Base-by-base conservation (phyloP, 1,140 invertebrate genomes). In the Rhopalosiphum padi region DNA sequence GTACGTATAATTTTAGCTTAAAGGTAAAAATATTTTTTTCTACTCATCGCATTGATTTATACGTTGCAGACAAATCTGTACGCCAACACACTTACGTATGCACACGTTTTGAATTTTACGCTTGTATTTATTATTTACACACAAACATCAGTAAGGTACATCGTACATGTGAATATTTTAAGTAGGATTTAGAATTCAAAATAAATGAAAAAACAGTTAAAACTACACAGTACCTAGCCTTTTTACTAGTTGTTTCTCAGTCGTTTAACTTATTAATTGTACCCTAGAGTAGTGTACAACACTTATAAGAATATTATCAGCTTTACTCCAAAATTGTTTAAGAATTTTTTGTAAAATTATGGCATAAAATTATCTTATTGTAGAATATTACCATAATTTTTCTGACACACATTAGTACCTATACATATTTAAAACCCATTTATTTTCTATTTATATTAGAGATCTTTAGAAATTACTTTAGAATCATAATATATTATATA, bases 1-100 rank as follows among this genome's bases (percentile, higher is more conserved):
- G 43, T 87, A 48, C 30, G 43, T 87, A 87, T 87, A 87, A 87
- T 87, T 87, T 87, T 46, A 46, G 85, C 43, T 87, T 87, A 46
- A 30, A 46, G 85, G 85, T 87, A 87, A 87, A 87, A 87, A 87
- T 48, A 11, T 46, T 87, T 86, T 85, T 86, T 87, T 46, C 43
- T 87, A 46, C 43, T 87, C 41, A 86, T 86, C 21, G 41, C 41
- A 23, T 48, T 87, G 43, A 87, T 87, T 87, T 87, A 87, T 87
- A n/a, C 25, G 85, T 48, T 46, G 43, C 43, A 87, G 43, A 46
- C 85, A 46, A 87, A 87, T 87, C 43, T 87, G 41, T 46, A n/a
- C 43, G 11, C 41, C 5, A 41, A 46, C 41, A 11, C 41, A 41
- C 41, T 25, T 25, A 30, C 41, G 37, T 25, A 85, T 41, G 3